Evolutionary conservation across 2,113 vertebrate species (phyloP).

Genomic region (Anhinga anhinga): DNA sequence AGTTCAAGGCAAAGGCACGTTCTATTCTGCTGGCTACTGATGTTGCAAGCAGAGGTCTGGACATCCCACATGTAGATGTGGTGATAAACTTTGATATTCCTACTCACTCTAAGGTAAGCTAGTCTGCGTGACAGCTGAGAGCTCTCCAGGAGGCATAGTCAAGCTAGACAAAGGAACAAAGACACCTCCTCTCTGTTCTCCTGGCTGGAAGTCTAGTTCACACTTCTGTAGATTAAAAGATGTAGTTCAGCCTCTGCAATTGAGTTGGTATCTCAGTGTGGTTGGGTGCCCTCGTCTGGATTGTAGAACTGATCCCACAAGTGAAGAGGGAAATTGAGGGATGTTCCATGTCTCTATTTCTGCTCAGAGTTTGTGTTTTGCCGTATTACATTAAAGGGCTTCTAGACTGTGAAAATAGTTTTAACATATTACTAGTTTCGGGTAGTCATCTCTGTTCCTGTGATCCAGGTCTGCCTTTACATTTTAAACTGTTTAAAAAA

Average conservation of each 20-base stretch:
- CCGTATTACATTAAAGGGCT: neutral
- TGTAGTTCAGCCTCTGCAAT: neutral
- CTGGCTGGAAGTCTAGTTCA: neutral
- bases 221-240: neutral
- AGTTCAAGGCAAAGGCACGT: conserved; percentile 96
- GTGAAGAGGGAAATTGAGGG: neutral
- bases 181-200: neutral
- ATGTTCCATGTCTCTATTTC: neutral
- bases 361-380: neutral
- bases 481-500: neutral
- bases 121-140: neutral
- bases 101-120: conserved; percentile 93
- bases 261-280: neutral
- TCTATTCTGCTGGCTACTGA: conserved; percentile 95
- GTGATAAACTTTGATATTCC: conserved; percentile 99
- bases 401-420: neutral
- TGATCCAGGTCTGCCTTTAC: neutral
- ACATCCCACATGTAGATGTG: conserved; percentile 97
- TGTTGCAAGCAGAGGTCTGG: conserved; percentile 93
- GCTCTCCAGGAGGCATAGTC: neutral
- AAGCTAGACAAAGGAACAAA: neutral
- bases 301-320: neutral
- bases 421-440: neutral
- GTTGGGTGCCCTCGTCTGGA: neutral
- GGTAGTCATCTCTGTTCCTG: neutral